A percentile compares a stretch with the other conserved stretches of the same genome.
Evolutionary conservation across 92 coral and sea anemone species (phyloP).

Genomic region (Pocillopora grandis): DNA sequence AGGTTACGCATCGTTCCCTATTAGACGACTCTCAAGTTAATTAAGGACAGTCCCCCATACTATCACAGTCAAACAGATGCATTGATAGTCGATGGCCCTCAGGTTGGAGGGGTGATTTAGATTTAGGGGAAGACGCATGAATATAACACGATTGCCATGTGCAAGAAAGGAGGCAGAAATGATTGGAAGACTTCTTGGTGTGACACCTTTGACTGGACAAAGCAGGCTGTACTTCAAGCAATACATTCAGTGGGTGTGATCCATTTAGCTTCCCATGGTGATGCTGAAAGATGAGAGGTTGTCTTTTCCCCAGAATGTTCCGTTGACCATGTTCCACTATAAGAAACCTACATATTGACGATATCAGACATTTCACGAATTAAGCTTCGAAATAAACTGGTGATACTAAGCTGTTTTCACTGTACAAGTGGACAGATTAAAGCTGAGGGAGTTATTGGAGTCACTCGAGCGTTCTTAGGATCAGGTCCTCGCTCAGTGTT

Average conservation of each 20-base stretch:
- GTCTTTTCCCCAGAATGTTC: not conserved
- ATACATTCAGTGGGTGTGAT: not conserved
- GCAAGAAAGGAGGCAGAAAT: not conserved
- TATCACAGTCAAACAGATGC: conserved; percentile 16
- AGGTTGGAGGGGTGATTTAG: conserved; percentile 10
- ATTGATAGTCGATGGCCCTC: conserved; percentile 28
- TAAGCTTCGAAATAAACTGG: not conserved
- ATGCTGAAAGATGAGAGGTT: conserved; percentile 6
- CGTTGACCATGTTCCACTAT: not conserved
- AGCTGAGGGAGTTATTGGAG: not conserved
- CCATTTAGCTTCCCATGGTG: too few relatives aligned
- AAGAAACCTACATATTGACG: not conserved
- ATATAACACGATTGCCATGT: not conserved
- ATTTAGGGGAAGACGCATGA: not conserved
- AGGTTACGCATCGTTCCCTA: conserved; percentile 30
- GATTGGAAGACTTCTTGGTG: not conserved
- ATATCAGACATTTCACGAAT: not conserved
- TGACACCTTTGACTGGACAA: not conserved
- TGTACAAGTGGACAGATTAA: not conserved
- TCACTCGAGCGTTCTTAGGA: conserved; percentile 8
- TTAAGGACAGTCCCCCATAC: conserved; percentile 16
- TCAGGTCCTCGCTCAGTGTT: conserved; percentile 4
- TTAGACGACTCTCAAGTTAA: conserved; percentile 23
- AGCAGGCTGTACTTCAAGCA: not conserved
- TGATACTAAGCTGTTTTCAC: conserved; percentile 1